Base-by-base conservation (phyloP, 2,888 invertebrate species). In the Leptopilina myrica region DNA sequence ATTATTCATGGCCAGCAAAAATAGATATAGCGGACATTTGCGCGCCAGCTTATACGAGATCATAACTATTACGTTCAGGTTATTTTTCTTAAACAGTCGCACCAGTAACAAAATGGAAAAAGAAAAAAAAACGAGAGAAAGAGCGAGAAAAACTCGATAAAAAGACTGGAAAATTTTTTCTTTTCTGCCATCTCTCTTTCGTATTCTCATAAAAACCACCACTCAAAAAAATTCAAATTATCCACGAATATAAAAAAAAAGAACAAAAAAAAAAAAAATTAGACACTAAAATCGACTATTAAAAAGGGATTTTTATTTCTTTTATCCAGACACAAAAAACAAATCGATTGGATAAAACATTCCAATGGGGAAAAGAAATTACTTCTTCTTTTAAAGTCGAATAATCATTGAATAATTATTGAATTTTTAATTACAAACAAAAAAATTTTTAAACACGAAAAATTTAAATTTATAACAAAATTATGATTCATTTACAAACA, bases 181-280 rank as follows among this genome's bases (percentile, higher is more conserved):
- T 43, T 43, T 43, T 3, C 7, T 8, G 7, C 43, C 8, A 20
- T 53, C 20, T n/a, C 11, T n/a, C 66, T 43, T 46, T 43, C 66
- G 3, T 43, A 66, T 33, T 0, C 33, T 33, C 33, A 33, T 33
- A 33, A 33, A 62, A 62, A 43, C 15, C 66, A 66, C 4, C 33
- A 33, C 33, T 33, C 33, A 33, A 33, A 33, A 33, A 56, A 56
- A 53, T 69, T 56, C 33, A 56, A 56, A 33, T 49, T 53, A 69
- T 88, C 89, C 87, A 85, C 87, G 90, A 91, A 33, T 33, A 33
- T 33, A 43, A 43, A 20, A 43, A 43, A 20, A 43, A 43, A 43
- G 43, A 8, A 43, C 8, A 43, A 43, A 43, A 2, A 33, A 43
- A 43, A 2, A 33, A 43, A 43, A 43, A 43, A 43, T 7, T 43